Conservation (phyloP, 1,140 invertebrate genomes). For the Anastatus disparis region DNA sequence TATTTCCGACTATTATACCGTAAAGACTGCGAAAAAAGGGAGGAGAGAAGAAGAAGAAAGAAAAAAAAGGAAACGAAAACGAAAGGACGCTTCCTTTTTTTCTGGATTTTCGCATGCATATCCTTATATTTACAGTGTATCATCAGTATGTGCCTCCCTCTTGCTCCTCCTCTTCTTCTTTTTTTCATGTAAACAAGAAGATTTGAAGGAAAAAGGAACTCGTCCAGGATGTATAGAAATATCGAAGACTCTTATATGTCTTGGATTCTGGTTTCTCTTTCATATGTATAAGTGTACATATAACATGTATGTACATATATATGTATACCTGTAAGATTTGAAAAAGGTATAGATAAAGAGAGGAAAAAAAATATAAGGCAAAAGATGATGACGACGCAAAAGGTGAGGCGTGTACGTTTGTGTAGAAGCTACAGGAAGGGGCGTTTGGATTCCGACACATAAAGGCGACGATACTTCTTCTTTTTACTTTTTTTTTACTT, state of each 20-base stretch:
- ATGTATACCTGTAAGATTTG: no score
- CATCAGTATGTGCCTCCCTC: background rate
- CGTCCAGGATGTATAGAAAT: conserved; percentile 13
- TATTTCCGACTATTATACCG: background rate
- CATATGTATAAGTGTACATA: background rate
- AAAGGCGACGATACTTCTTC: conserved; percentile 29
- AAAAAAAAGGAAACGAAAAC: background rate
- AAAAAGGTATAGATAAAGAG: no score
- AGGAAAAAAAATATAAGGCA: no score
- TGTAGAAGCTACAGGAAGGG: conserved; percentile 21
- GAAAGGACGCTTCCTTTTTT: background rate
- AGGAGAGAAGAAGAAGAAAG: background rate
- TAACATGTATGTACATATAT: no score
- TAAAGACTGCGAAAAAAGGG: background rate
- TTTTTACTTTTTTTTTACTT: no score
- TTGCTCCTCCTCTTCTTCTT: background rate
- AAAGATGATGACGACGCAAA: conserved; percentile 2
- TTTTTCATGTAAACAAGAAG: conserved; percentile 30
- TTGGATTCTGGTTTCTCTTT: conserved; percentile 39
- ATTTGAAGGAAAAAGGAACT: background rate
- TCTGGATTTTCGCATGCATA: conserved; percentile 25
- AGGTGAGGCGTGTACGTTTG: background rate
- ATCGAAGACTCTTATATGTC: conserved; percentile 19
- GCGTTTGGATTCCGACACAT: conserved; percentile 33
- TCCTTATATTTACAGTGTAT: conserved; percentile 10